Conservation (phyloP, 2,113 vertebrate genomes). For the Ageneiosus marmoratus region DNA sequence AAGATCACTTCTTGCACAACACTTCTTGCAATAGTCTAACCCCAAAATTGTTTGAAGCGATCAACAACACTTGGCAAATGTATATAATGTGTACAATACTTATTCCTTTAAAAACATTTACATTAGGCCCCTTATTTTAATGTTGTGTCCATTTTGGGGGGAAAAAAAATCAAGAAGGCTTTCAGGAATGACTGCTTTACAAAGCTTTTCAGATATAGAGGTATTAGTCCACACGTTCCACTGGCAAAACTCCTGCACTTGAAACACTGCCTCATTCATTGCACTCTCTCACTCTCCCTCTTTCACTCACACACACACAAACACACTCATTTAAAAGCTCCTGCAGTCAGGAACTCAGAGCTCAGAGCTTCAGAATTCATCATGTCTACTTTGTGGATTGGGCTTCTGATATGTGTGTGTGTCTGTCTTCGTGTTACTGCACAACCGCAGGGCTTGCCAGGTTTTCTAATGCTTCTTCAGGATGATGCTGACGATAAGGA, state of each 20-base stretch:
- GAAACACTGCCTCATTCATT: constrained; percentile 45
- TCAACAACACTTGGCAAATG: neutral
- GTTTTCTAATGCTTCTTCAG: neutral
- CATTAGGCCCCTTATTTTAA: neutral
- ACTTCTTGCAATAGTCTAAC: neutral
- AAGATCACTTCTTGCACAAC: neutral
- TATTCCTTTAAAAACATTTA: neutral
- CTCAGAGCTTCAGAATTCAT: constrained; percentile 49
- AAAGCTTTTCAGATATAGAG: constrained; percentile 18
- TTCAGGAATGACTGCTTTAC: neutral
- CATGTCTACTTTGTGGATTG: constrained; percentile 53
- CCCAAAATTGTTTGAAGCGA: neutral
- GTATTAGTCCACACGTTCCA: constrained; percentile 35
- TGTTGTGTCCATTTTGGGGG: neutral
- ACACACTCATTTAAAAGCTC: constrained; percentile 24
- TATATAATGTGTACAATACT: too few relatives aligned
- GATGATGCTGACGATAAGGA: constrained; percentile 44
- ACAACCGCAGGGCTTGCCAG: constrained; percentile 31
- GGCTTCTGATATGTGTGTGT: constrained; percentile 56
- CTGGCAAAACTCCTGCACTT: constrained; percentile 40
- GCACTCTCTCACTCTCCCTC: constrained; percentile 23
- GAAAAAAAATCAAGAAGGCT: neutral
- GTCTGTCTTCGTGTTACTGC: constrained; percentile 42
- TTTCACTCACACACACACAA: constrained; percentile 31
- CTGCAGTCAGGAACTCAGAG: constrained; percentile 50